Conservation (phyloP, 1,140 invertebrate species). For the Cydia fagiglandana region DNA sequence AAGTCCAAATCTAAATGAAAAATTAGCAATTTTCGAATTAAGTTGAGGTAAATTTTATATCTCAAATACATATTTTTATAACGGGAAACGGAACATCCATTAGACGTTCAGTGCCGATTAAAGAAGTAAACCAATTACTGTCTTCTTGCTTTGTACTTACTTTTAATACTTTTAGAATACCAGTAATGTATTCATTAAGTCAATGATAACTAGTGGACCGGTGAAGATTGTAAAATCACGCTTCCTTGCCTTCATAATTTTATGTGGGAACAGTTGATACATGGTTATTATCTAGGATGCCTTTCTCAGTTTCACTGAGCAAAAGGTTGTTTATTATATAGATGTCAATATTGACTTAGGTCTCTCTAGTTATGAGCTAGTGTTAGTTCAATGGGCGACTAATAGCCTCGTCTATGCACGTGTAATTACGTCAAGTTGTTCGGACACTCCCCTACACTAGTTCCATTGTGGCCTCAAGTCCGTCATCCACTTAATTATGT, state of each 20-base stretch:
- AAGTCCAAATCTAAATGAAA: too few relatives aligned
- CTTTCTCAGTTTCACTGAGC: background rate
- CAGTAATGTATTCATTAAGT: background rate
- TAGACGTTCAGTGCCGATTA: background rate
- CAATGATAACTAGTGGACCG: background rate
- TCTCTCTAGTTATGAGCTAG: background rate
- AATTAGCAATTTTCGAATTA: too few relatives aligned
- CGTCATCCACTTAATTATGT: constrained; percentile 2
- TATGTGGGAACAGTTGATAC: constrained; percentile 28
- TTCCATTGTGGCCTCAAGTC: constrained; percentile 19
- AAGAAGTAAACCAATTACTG: background rate
- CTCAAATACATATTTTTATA: too few relatives aligned
- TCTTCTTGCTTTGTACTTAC: too few relatives aligned
- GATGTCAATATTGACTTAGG: background rate
- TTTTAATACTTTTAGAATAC: background rate
- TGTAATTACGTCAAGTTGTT: constrained; percentile 35
- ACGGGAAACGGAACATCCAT: too few relatives aligned
- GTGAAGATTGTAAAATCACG: constrained; percentile 22
- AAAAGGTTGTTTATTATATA: background rate
- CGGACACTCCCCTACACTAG: constrained; percentile 22
- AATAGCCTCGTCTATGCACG: constrained; percentile 34
- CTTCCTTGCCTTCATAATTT: constrained; percentile 18
- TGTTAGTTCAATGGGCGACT: constrained; percentile 29
- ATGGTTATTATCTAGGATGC: constrained; percentile 26
- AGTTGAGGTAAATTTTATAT: too few relatives aligned